Evolutionary conservation across 2,888 invertebrate genomes (phyloP).

Genomic region (Acanthoscelides obtectus): DNA sequence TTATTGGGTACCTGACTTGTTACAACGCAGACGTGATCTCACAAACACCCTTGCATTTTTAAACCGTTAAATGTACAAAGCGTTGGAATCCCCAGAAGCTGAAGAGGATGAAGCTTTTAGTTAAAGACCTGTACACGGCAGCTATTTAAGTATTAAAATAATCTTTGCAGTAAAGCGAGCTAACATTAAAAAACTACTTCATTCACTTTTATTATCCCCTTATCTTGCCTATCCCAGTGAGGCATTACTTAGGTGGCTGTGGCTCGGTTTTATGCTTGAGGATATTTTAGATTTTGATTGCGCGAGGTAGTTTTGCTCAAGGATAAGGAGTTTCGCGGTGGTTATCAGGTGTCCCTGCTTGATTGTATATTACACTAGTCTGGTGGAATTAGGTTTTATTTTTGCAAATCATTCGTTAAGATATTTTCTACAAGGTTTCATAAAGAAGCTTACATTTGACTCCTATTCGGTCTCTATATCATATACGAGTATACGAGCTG

Average conservation of each 20-base stretch:
- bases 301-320: not conserved
- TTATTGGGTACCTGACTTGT: not conserved
- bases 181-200: not conserved
- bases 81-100: not conserved
- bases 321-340: not conserved
- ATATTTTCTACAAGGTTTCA: too few relatives aligned
- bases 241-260: not conserved
- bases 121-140: not conserved
- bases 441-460: too few relatives aligned
- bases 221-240: not conserved
- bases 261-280: not conserved
- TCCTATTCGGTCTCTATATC: too few relatives aligned
- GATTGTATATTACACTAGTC: too few relatives aligned
- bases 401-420: too few relatives aligned
- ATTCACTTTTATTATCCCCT: not conserved
- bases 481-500: too few relatives aligned
- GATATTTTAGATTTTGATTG: not conserved
- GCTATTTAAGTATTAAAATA: not conserved
- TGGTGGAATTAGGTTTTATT: too few relatives aligned
- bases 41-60: not conserved
- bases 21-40: not conserved
- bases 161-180: not conserved
- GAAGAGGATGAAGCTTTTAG: not conserved
- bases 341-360: too few relatives aligned
- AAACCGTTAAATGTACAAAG: not conserved